Evolutionary conservation across 1,140 invertebrate species (phyloP).

Genomic region (Melipona quadrifasciata): DNA sequence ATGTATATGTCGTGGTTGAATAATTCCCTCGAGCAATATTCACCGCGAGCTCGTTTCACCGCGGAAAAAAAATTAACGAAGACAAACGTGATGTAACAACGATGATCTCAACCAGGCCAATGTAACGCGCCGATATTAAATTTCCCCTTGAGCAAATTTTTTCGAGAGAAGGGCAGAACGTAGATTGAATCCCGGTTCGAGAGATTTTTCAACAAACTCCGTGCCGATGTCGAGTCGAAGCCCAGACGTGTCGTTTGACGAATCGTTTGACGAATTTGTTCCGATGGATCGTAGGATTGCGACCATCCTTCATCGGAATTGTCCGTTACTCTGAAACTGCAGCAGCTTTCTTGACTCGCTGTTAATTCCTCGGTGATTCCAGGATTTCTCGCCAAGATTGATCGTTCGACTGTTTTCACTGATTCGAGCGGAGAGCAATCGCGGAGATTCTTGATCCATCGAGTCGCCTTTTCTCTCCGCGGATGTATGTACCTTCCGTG

Average conservation of each 20-base stretch:
- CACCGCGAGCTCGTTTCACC: neutral
- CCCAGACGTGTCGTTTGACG: neutral
- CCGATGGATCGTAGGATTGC: conserved; percentile 10
- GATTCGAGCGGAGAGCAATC: conserved; percentile 1
- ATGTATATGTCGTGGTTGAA: neutral
- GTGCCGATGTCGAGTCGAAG: neutral
- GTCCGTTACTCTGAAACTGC: neutral
- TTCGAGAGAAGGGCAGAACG: neutral
- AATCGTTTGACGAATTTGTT: neutral
- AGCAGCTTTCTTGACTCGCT: neutral
- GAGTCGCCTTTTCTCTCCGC: no score
- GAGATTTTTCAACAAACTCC: neutral
- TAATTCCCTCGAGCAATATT: neutral
- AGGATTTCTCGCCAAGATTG: neutral
- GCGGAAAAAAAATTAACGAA: neutral
- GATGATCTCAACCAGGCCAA: neutral
- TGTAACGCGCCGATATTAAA: conserved; percentile 4
- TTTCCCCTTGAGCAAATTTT: neutral
- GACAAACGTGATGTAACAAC: neutral
- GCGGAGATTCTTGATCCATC: neutral
- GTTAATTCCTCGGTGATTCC: conserved; percentile 10
- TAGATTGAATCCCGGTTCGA: neutral
- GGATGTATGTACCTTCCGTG: neutral
- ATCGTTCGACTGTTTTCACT: neutral
- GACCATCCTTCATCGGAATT: conserved; percentile 18